Evolutionary conservation across 2,113 vertebrate genomes (phyloP).

Genomic region (Ceratotherium simum): DNA sequence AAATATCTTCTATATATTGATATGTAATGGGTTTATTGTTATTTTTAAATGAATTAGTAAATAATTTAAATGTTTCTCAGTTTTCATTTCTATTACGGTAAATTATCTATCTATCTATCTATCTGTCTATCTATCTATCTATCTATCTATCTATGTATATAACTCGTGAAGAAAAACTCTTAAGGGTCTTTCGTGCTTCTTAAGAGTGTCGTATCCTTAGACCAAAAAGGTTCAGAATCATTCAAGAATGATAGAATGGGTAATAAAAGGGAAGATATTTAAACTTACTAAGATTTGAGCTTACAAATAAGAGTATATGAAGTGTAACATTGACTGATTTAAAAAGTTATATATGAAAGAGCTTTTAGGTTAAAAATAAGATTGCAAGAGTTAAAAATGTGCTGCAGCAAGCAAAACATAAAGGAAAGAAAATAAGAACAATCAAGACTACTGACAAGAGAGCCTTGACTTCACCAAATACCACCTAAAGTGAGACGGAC

Average conservation of each 20-base stretch:
- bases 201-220: neutral
- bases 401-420: neutral
- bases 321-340: neutral
- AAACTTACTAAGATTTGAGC: neutral
- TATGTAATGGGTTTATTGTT: neutral
- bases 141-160: neutral
- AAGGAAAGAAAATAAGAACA: neutral
- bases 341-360: neutral
- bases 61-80: neutral
- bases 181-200: neutral
- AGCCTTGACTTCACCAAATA: neutral
- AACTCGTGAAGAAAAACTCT: neutral
- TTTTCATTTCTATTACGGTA: neutral
- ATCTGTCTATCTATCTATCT: neutral
- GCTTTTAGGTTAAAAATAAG: slow-evolving; percentile 12
- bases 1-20: neutral
- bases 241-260: neutral
- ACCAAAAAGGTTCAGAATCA: neutral
- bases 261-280: neutral
- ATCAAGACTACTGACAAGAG: neutral
- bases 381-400: neutral
- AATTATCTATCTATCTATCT: neutral
- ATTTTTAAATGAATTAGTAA: neutral
- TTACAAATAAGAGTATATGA: neutral
- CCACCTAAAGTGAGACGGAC: too few species aligned